Evolutionary conservation across 2,797 vertebrate species (phyloP).

Genomic region (Acanthis flammea): DNA sequence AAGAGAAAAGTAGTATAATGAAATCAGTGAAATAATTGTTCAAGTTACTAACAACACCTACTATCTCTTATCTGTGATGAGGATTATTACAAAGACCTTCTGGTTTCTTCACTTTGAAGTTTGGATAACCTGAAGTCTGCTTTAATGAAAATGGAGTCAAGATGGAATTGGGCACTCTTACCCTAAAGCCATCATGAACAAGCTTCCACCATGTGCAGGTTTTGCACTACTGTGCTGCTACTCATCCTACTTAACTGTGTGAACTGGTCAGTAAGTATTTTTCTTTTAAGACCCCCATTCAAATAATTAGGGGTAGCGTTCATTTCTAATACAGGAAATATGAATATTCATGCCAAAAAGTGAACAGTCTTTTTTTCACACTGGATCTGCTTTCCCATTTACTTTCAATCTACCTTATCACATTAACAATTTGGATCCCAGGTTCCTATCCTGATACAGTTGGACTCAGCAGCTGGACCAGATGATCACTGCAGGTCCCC

Average conservation of each 20-base stretch:
- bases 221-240: background rate
- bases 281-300: background rate
- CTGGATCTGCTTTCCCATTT: background rate
- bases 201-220: background rate
- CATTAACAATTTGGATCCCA: background rate
- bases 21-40: background rate
- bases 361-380: background rate
- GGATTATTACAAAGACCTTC: background rate
- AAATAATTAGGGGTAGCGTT: background rate
- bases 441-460: background rate
- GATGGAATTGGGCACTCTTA: background rate
- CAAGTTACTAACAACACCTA: background rate
- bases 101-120: background rate
- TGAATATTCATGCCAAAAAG: background rate
- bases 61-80: background rate
- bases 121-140: background rate
- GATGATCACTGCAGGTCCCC: background rate
- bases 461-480: background rate
- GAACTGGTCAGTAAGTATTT: background rate
- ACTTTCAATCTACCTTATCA: background rate
- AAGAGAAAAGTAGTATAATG: background rate
- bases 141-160: background rate
- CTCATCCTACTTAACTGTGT: background rate
- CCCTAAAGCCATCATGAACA: background rate
- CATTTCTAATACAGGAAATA: background rate